phyloP scores from a whole-genome alignment of 2,888 invertebrate species.

The Unio pictorum region DNA sequence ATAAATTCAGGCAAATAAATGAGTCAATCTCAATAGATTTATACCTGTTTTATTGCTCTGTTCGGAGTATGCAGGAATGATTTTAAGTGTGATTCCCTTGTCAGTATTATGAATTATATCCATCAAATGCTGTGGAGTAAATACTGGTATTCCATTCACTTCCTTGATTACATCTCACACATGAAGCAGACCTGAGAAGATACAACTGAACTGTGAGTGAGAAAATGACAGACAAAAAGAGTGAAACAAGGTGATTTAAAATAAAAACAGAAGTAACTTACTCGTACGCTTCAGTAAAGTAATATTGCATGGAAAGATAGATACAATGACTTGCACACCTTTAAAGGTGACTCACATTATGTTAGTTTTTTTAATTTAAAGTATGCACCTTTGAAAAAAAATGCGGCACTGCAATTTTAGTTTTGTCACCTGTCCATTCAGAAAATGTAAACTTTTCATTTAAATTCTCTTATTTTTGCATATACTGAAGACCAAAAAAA shows the following conservation, averaged over 20 bases:
- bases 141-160: conserved; percentile 68
- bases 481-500: too few species aligned
- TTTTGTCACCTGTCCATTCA: too few species aligned
- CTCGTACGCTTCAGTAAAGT: not conserved
- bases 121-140: conserved; percentile 89
- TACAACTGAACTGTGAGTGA: not conserved
- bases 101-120: conserved; percentile 85
- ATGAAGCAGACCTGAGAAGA: conserved; percentile 64
- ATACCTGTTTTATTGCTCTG: conserved; percentile 46
- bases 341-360: too few species aligned
- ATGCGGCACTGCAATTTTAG: too few species aligned
- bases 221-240: not conserved
- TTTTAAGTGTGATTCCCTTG: conserved; percentile 67
- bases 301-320: too few species aligned
- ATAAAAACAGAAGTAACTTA: not conserved
- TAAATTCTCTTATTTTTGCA: too few species aligned
- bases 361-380: too few species aligned
- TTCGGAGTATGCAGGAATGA: conserved; percentile 62
- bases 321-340: too few species aligned
- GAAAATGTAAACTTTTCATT: too few species aligned
- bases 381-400: too few species aligned
- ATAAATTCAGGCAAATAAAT: not conserved
- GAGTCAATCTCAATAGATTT: not conserved
- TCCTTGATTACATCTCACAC: conserved; percentile 70
- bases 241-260: not conserved